A percentile compares a stretch with the other conserved stretches of the same genome.
Conservation (phyloP, 2,888 invertebrate species). For the Altica lythri region DNA sequence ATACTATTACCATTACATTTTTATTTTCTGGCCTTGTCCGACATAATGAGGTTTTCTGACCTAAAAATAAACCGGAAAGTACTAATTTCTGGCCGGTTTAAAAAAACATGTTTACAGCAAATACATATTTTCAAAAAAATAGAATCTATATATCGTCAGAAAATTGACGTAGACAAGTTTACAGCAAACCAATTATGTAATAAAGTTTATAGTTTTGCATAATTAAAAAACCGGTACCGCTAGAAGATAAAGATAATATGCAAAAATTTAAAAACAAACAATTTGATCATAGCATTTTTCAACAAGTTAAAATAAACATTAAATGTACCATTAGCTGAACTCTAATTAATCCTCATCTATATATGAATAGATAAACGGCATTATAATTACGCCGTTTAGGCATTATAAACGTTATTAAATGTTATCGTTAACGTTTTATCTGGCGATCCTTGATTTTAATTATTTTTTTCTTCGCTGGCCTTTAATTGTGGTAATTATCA, state of each 20-base stretch:
- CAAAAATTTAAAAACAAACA: neutral
- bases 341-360: conserved; percentile 6
- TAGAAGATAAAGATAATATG: conserved; percentile 1
- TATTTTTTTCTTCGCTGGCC: conserved; percentile 6
- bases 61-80: no score
- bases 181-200: no score
- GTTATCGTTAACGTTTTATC: conserved; percentile 16
- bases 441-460: conserved; percentile 11
- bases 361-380: conserved; percentile 9
- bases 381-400: conserved; percentile 17
- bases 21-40: no score
- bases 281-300: neutral
- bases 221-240: no score
- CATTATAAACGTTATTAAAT: conserved; percentile 11
- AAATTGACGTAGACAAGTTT: no score
- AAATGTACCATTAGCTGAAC: neutral
- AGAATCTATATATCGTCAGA: no score
- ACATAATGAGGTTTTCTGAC: no score
- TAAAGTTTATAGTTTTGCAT: no score
- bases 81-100: no score
- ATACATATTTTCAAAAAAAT: no score
- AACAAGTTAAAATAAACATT: neutral
- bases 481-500: conserved; percentile 12
- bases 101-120: no score
- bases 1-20: no score